Evolutionary conservation across 2,113 vertebrate genomes (phyloP), one percentile per base, ranked within the genome.

Genomic region (Myotis lucifugus): DNA sequence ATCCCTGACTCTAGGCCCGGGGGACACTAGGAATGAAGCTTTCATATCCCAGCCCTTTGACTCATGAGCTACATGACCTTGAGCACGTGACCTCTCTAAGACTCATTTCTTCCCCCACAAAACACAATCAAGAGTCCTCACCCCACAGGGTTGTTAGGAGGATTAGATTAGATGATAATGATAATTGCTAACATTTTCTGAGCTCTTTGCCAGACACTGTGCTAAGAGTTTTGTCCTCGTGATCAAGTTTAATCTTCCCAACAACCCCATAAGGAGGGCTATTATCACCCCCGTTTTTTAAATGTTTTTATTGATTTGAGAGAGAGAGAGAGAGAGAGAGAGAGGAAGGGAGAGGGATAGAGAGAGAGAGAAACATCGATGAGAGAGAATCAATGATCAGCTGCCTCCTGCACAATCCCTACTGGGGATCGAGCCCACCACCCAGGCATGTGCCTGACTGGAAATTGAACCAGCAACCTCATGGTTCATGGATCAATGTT

Each of bases 161-260:
- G 67, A 70, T 91, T 92, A 37, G 52, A 79, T 48, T 48, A 54
- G 83, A 76, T 29, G 72, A 78, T 73, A 50, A 59, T 83, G 61
- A 46, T 87, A n/a, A 93, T 18, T 76, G 42, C 50, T 34, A 70
- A 72, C 37, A 25, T 59, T 72, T 93, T 61, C 50, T 82, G 27
- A 93, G 76, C 61, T 69, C 69, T 81, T 87, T 85, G 34, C 81
- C 66, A 73, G 70, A n/a, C 12, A 48, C 64, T 72, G 10, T 72
- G 72, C 61, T 74, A 72, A 67, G 59, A 73, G 48, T 37, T 79
- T 88, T 78, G 87, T 61, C 9, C 27, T 61, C 52, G 54, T 50
- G n/a, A 72, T 90, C 77, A 87, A 50, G 40, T 64, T 94, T 69
- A 85, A 91, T 94, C 89, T 92, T 56, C 59, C 61, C 19, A 42